phyloP scores from a whole-genome alignment of 2,888 invertebrate genomes.

The Cetonia aurata region DNA sequence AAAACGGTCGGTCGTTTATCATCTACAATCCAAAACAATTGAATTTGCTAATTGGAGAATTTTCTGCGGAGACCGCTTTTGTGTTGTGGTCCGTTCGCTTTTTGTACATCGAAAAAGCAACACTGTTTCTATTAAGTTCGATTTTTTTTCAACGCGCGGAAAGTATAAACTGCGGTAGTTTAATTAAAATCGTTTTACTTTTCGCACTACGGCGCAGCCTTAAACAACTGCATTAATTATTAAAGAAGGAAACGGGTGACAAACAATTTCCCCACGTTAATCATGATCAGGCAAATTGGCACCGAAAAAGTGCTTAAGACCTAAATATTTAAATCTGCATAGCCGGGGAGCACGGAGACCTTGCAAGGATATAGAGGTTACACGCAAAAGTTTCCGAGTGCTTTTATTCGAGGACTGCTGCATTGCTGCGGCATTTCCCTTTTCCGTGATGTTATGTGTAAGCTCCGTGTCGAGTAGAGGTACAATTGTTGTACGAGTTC shows the following conservation, averaged over 20 bases:
- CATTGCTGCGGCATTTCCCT: constrained; percentile 15
- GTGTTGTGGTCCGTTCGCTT: background rate
- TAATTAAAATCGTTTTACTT: too few relatives aligned
- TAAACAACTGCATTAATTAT: too few relatives aligned
- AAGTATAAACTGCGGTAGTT: too few relatives aligned
- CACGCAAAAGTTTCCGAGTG: constrained; percentile 20
- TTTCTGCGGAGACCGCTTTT: background rate
- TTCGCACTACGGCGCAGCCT: too few relatives aligned
- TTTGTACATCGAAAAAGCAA: background rate
- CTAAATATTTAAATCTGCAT: constrained; percentile 10
- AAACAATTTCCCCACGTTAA: background rate
- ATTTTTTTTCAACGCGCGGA: too few relatives aligned
- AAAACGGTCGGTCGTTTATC: constrained; percentile 6
- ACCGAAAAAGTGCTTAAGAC: background rate
- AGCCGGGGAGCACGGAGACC: background rate
- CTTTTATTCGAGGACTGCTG: constrained; percentile 21
- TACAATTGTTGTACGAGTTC: background rate
- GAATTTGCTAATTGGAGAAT: constrained; percentile 12
- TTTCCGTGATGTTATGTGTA: constrained; percentile 5
- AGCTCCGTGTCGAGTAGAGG: constrained; percentile 9
- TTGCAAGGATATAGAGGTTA: constrained; percentile 19
- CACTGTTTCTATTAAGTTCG: too few relatives aligned
- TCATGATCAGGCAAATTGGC: background rate
- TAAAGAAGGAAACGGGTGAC: background rate
- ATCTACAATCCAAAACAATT: constrained; percentile 5